Conservation (phyloP, 2,113 vertebrate genomes). For the Leptodactylus fuscus region DNA sequence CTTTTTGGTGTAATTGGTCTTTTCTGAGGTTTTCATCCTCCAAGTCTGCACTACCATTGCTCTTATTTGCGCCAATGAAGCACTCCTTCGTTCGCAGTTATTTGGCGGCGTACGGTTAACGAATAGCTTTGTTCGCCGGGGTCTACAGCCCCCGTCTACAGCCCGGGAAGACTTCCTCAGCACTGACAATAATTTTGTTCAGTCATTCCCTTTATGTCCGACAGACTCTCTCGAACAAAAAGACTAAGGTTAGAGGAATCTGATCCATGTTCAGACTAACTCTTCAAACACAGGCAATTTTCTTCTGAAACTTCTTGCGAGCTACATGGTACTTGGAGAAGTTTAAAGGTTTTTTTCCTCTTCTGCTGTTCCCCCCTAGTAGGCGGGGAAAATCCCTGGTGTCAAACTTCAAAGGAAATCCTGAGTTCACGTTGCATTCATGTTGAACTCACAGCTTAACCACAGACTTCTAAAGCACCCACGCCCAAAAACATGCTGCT, state of each 20-base stretch:
- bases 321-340: conserved; percentile 59
- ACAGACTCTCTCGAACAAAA: conserved; percentile 24
- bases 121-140: neutral
- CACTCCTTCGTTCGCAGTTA: no score
- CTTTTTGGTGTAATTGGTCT: no score
- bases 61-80: no score
- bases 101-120: neutral
- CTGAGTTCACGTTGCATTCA: conserved; percentile 69
- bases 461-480: conserved; percentile 66
- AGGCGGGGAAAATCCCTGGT: conserved; percentile 75
- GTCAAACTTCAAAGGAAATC: conserved; percentile 77
- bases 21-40: no score
- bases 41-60: no score
- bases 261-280: conserved; percentile 44
- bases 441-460: conserved; percentile 64
- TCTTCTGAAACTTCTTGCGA: conserved; percentile 60
- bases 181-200: conserved; percentile 16
- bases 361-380: conserved; percentile 62
- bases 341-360: conserved; percentile 62
- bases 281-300: conserved; percentile 51
- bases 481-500: conserved; percentile 61
- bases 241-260: conserved; percentile 42
- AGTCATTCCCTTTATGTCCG: conserved; percentile 32
- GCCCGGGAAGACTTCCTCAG: neutral
- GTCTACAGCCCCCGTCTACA: neutral